Conservation (phyloP, 2,113 vertebrate genomes). For the Uria lomvia region DNA sequence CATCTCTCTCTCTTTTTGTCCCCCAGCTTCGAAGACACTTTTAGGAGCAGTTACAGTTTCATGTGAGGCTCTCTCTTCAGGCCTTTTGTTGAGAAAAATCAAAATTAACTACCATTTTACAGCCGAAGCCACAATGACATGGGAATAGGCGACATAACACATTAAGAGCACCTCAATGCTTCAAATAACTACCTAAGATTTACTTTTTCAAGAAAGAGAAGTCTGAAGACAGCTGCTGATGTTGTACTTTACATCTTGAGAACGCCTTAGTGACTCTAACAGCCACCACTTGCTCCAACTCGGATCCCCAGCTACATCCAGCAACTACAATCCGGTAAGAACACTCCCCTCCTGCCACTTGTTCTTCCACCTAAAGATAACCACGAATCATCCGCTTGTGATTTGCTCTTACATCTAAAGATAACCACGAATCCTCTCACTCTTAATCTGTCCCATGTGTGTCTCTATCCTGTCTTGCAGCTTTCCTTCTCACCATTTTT, state of each 20-base stretch:
- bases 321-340: rapidly evolving
- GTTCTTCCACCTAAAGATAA: background rate
- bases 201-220: background rate
- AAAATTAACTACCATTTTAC: background rate
- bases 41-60: background rate
- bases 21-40: background rate
- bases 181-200: background rate
- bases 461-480: background rate
- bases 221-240: background rate
- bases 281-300: background rate
- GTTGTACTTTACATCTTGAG: background rate
- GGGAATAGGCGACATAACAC: rapidly evolving
- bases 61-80: background rate
- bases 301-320: background rate
- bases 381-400: background rate
- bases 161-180: background rate
- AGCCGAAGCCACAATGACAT: background rate
- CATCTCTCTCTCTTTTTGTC: background rate
- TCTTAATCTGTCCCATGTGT: background rate
- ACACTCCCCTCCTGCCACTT: background rate
- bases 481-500: background rate
- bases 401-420: background rate
- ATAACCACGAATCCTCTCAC: background rate
- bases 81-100: background rate
- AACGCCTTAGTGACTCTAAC: rapidly evolving